phyloP scores from a whole-genome alignment of 2,113 vertebrate genomes.

The Bagarius yarrelli region DNA sequence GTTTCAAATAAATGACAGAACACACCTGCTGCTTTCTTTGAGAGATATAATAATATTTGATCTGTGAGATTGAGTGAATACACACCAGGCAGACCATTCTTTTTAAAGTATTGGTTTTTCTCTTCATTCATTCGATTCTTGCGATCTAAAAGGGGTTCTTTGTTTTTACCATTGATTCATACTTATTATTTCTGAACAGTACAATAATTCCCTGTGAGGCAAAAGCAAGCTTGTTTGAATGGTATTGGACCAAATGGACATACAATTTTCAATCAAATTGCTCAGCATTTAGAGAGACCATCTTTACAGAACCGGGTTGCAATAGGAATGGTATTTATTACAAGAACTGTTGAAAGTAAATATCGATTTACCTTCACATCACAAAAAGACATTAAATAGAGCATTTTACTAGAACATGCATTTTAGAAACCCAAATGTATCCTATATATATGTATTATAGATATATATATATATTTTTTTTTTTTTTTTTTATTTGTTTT shows the following conservation, averaged over 20 bases:
- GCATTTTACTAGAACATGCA: conserved; percentile 9
- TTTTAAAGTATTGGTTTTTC: conserved; percentile 41
- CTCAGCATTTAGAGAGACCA: conserved; percentile 3
- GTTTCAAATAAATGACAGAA: conserved; percentile 7
- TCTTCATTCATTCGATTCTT: conserved; percentile 40
- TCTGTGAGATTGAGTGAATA: conserved; percentile 10
- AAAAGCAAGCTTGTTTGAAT: conserved; percentile 16
- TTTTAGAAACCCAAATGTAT: neutral
- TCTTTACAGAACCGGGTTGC: conserved; percentile 18
- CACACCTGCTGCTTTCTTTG: conserved; percentile 8
- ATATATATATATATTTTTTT: no score
- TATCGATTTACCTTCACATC: conserved; percentile 26
- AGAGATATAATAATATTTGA: conserved; percentile 28
- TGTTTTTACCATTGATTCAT: conserved; percentile 41
- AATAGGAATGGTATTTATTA: conserved; percentile 22
- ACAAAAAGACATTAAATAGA: conserved; percentile 18
- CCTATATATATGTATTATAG: no score
- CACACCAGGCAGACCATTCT: neutral
- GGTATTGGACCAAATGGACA: conserved; percentile 20
- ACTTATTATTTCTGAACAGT: conserved; percentile 46
- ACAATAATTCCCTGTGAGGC: conserved; percentile 32
- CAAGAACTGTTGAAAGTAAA: conserved; percentile 18
- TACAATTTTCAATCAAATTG: conserved; percentile 30
- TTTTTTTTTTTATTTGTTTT: no score
- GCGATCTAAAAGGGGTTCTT: conserved; percentile 33